Conservation (phyloP, 2,113 vertebrate genomes). For the Passer domesticus region DNA sequence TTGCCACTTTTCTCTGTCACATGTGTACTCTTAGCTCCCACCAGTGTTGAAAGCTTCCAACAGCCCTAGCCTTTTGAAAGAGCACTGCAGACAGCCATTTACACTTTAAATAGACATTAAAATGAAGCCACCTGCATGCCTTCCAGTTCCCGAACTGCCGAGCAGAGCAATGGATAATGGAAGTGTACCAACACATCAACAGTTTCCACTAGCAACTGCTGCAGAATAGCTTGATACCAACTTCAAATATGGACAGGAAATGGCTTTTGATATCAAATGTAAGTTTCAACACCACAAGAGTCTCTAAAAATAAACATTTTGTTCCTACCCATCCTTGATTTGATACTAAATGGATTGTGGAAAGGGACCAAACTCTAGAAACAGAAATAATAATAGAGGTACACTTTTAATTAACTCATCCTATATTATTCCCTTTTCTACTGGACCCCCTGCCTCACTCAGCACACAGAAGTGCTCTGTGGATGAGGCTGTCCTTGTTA, state of each 20-base stretch:
- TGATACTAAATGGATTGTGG: slow-evolving; percentile 73
- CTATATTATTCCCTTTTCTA: neutral
- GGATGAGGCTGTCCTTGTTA: neutral
- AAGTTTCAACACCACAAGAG: slow-evolving; percentile 76
- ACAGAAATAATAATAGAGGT: slow-evolving; percentile 58
- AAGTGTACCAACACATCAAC: slow-evolving; percentile 59
- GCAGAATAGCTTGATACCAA: slow-evolving; percentile 60
- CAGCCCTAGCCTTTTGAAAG: slow-evolving; percentile 46
- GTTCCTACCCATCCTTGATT: neutral
- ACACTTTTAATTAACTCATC: slow-evolving; percentile 54
- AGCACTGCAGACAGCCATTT: slow-evolving; percentile 44
- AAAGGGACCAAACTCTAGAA: slow-evolving; percentile 69
- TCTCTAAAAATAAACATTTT: slow-evolving; percentile 75
- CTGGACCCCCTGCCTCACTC: neutral
- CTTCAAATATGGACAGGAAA: slow-evolving; percentile 79
- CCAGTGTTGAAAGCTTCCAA: slow-evolving; percentile 18
- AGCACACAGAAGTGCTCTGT: neutral
- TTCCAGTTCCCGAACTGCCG: slow-evolving; percentile 21
- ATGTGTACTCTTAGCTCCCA: neutral
- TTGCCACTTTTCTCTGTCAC: neutral
- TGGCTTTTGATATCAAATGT: slow-evolving; percentile 79
- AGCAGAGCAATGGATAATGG: slow-evolving; percentile 49
- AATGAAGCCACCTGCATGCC: slow-evolving; percentile 53
- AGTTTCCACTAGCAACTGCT: slow-evolving; percentile 67
- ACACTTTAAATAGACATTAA: slow-evolving; percentile 61